Evolutionary conservation across 1,140 invertebrate species (phyloP), one percentile per base, ranked within the genome.

Genomic region (Scylla paramamosain): DNA sequence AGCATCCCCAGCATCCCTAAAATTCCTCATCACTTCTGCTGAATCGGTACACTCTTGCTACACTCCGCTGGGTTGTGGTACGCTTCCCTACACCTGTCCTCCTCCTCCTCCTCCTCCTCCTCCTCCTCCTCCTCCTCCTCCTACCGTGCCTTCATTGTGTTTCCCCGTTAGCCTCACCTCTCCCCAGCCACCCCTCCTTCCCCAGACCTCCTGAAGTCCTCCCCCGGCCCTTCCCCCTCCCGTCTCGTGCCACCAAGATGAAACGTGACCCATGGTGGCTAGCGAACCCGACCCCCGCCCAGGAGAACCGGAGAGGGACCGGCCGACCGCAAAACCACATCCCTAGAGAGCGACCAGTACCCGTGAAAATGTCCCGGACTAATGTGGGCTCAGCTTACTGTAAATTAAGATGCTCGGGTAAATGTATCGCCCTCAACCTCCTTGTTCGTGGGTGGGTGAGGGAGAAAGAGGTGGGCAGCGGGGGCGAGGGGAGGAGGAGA

Each of bases 371-470:
- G 87, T 89, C 87, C 29, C 45, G 87, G 87, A 25, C 87, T 89
- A 89, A 89, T 89, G 87, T 46, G 39, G 87, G 87, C 45, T 89
- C 87, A 46, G 8, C 87, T 89, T 89, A 89, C 87, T 25, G 87
- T 89, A 89, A 89, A 89, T 89, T 89, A 89, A 89, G 87, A 89
- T 89, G 87, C 87, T 45, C 25, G 45, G 31, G 87, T 89, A 89
- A 89, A 89, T 31, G 87, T 89, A 89, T 89, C 87, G 87, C 31
- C 87, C 87, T 32, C 25, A 32, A 45, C 7, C 45, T 32, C 87
- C 87, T 89, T 29, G 87, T 89, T 39, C 45, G 87, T 89, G 87
- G 87, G 87, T 89, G 87, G 87, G 87, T 89, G 87, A 46, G 29
- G 83, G 83, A 84, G 31, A 10, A 28, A 82, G 77, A 28, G 77